phyloP scores from a whole-genome alignment of 2,113 vertebrate genomes.

The Cephalopholis sonnerati region DNA sequence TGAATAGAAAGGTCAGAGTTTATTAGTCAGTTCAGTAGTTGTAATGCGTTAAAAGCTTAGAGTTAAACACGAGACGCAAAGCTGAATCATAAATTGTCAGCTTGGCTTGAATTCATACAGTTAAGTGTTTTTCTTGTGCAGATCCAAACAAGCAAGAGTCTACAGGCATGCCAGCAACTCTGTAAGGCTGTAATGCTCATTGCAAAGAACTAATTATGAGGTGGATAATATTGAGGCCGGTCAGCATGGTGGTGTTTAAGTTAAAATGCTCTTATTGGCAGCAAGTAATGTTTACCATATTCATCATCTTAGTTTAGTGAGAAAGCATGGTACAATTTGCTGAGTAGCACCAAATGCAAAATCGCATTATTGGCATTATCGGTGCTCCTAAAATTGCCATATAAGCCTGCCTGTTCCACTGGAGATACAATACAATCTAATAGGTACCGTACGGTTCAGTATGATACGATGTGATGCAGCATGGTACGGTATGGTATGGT shows the following conservation, averaged over 20 bases:
- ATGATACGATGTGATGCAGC: too few species aligned
- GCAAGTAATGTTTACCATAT: background rate
- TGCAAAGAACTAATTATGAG: background rate
- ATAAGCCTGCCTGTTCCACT: too few species aligned
- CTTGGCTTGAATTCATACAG: background rate
- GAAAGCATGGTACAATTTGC: too few species aligned
- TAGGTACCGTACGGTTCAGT: too few species aligned
- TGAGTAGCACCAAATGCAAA: too few species aligned
- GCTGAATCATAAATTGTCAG: background rate
- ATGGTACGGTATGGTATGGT: too few species aligned
- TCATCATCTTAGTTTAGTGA: too few species aligned
- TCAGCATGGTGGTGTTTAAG: background rate
- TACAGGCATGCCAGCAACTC: background rate
- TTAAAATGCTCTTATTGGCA: background rate
- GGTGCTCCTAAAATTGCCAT: too few species aligned
- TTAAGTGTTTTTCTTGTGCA: background rate
- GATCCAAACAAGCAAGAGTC: background rate
- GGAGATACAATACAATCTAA: too few species aligned
- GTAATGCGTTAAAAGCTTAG: background rate
- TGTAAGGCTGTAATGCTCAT: background rate
- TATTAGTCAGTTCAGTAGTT: background rate
- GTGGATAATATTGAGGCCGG: background rate
- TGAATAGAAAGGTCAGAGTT: slow-evolving; percentile 30
- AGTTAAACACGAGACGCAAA: background rate
- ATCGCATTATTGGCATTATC: too few species aligned